Conservation (phyloP, 2,113 vertebrate species). For the Pionites leucogaster region DNA sequence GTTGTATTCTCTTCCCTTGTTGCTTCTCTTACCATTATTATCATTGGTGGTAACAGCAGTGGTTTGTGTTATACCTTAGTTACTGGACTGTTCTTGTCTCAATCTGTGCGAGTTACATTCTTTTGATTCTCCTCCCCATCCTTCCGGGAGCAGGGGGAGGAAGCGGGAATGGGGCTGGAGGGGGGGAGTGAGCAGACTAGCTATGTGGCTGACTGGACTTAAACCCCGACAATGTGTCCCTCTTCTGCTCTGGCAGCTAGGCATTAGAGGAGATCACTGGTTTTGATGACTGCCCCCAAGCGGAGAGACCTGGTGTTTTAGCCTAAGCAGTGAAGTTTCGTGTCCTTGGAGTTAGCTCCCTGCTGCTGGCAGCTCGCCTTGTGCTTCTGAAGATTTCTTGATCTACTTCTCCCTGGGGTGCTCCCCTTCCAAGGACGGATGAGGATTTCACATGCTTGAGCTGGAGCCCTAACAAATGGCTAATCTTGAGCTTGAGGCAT, state of each 20-base stretch:
- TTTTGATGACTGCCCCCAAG: background rate
- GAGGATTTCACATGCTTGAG: background rate
- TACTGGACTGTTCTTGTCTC: too few species aligned
- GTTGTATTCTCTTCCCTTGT: too few species aligned
- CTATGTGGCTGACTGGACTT: too few species aligned
- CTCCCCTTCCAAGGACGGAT: background rate
- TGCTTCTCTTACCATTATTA: too few species aligned
- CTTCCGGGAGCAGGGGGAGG: too few species aligned
- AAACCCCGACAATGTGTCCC: fast-evolving
- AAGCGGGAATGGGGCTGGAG: too few species aligned
- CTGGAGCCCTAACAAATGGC: background rate
- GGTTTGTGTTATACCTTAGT: too few species aligned
- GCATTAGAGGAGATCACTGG: background rate
- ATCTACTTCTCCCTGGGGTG: background rate
- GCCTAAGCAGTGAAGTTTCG: fast-evolving
- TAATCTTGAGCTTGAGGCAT: background rate
- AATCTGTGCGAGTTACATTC: too few species aligned
- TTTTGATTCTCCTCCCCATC: too few species aligned
- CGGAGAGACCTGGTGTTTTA: background rate
- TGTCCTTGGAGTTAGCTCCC: background rate
- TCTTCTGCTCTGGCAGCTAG: background rate
- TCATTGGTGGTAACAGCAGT: too few species aligned
- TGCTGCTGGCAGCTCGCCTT: background rate
- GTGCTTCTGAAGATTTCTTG: background rate
- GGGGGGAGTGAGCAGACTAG: too few species aligned